Evolutionary conservation across 2,797 vertebrate genomes (phyloP).

Genomic region (Acanthis flammea): DNA sequence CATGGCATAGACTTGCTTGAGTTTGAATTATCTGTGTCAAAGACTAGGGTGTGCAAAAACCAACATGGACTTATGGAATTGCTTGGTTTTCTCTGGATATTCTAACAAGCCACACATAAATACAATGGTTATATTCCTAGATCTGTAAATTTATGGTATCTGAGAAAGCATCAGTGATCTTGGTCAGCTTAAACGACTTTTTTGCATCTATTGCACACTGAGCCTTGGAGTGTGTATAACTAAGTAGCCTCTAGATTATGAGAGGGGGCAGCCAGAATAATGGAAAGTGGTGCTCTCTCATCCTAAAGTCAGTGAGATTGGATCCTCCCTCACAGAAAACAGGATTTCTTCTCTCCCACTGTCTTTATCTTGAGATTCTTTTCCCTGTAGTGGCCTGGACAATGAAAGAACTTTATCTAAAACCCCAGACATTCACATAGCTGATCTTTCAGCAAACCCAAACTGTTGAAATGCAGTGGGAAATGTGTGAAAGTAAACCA

Average conservation of each 20-base stretch:
- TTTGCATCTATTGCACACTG: neutral
- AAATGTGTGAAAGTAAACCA: neutral
- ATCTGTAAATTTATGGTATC: neutral
- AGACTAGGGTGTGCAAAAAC: neutral
- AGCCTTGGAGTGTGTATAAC: neutral
- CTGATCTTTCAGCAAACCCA: neutral
- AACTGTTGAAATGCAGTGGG: neutral
- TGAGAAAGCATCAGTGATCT: neutral
- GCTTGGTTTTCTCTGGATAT: neutral
- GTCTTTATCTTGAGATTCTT: neutral
- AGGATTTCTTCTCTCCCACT: neutral
- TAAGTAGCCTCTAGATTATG: neutral
- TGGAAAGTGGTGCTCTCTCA: neutral
- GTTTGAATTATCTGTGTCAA: neutral
- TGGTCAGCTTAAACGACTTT: neutral
- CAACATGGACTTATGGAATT: neutral
- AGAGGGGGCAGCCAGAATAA: neutral
- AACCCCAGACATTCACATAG: neutral
- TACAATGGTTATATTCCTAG: neutral
- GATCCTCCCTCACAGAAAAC: neutral
- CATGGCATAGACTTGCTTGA: neutral
- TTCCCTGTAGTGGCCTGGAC: neutral
- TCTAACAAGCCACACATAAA: neutral
- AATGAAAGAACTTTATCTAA: neutral
- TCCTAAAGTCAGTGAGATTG: neutral